Percentiles rank a stretch among this genome's conserved stretches.
Evolutionary conservation across 1,140 invertebrate genomes (phyloP).

Genomic region (Calephelis nemesis): DNA sequence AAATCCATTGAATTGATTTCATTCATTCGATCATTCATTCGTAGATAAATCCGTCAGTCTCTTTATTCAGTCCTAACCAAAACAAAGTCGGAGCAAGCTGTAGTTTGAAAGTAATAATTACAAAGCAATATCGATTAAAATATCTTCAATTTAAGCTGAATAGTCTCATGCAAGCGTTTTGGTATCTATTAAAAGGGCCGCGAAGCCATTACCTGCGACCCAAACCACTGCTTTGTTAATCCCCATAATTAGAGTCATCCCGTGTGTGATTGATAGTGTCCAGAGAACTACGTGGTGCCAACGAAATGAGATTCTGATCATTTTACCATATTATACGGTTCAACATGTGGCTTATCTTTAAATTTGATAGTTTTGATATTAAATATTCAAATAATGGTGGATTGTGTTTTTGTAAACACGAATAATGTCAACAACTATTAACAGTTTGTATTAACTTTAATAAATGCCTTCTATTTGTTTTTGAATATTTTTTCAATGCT

Average conservation of each 20-base stretch:
- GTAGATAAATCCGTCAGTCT: too few relatives aligned
- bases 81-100: too few relatives aligned
- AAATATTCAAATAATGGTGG: too few relatives aligned
- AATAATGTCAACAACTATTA: too few relatives aligned
- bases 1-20: too few relatives aligned
- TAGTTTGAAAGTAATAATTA: conserved; percentile 23
- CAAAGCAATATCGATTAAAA: conserved; percentile 50
- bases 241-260: conserved; percentile 71
- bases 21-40: too few relatives aligned
- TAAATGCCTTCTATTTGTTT: too few relatives aligned
- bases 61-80: too few relatives aligned
- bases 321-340: conserved; percentile 39
- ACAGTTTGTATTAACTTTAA: too few relatives aligned
- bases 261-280: conserved; percentile 66
- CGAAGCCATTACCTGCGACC: conserved; percentile 56
- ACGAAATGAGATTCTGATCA: conserved; percentile 62
- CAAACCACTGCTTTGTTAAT: conserved; percentile 51
- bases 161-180: conserved; percentile 26
- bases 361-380: neutral
- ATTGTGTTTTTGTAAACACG: too few relatives aligned
- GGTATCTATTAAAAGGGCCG: conserved; percentile 49
- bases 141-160: conserved; percentile 48
- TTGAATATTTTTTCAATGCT: too few relatives aligned
- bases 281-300: conserved; percentile 32
- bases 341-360: conserved; percentile 6